These are phyloP conservation scores for Nemurella pictetii DNA, from an alignment of 2,888 invertebrate genomes.

Conservation along the genomic window DNA sequence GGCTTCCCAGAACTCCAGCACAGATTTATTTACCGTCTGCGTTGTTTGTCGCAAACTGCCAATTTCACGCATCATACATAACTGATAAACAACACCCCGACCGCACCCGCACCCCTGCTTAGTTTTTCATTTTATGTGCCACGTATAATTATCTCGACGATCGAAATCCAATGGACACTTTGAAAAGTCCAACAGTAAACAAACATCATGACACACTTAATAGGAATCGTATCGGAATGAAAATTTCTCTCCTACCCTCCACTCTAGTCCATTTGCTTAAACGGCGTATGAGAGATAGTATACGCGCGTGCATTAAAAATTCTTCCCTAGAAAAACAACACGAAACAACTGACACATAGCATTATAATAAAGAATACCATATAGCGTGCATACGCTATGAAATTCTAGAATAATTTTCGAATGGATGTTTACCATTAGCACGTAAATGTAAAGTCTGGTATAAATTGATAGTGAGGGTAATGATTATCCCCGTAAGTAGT, in stretches of 20 bases:
- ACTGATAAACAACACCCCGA: neutral
- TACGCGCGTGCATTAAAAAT: neutral
- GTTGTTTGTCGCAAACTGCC: neutral
- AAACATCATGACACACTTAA: neutral
- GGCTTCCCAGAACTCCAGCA: too few species aligned
- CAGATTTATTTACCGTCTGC: neutral
- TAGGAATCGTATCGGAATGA: neutral
- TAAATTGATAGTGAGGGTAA: constrained; percentile 30
- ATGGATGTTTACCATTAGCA: constrained; percentile 32
- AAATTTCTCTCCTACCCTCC: neutral
- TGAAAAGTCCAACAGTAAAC: neutral
- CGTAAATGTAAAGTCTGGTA: neutral
- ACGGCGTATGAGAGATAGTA: neutral
- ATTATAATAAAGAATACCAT: neutral
- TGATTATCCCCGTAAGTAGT: neutral
- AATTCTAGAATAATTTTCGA: constrained; percentile 5
- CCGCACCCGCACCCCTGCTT: neutral
- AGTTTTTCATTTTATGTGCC: neutral
- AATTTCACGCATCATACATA: neutral
- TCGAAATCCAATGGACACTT: neutral
- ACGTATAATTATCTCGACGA: neutral
- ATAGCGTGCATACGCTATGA: constrained; percentile 27
- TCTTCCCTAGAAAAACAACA: neutral
- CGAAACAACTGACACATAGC: neutral
- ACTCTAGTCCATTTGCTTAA: neutral